A percentile compares a stretch with the other conserved stretches of the same genome.
Evolutionary conservation across 2,888 invertebrate species (phyloP).

Genomic region (Ophion slaviceki): DNA sequence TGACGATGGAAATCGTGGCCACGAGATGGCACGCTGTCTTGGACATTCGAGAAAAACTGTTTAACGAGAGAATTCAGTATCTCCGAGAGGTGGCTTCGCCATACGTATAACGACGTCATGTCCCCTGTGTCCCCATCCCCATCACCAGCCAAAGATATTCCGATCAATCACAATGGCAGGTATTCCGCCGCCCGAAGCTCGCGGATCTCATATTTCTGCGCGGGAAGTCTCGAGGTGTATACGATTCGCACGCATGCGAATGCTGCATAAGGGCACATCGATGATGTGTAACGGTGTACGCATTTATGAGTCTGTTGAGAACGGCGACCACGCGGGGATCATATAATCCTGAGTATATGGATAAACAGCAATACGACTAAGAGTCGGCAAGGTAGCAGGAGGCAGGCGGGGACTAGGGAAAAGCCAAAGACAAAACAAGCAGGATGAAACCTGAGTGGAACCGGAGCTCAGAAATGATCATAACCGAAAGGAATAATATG

Average conservation of each 20-base stretch:
- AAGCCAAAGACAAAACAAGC: conserved; percentile 21
- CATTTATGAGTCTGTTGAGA: background rate
- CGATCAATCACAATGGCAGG: too few relatives aligned
- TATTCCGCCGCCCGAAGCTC: too few relatives aligned
- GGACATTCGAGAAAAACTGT: too few relatives aligned
- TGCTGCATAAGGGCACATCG: background rate
- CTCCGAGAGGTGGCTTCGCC: too few relatives aligned
- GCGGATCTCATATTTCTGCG: too few relatives aligned
- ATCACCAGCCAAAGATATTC: too few relatives aligned
- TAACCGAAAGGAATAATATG: background rate
- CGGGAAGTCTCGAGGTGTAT: too few relatives aligned
- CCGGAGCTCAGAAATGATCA: conserved; percentile 5
- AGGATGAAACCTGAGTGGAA: conserved; percentile 5
- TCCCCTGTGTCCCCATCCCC: too few relatives aligned
- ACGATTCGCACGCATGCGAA: background rate
- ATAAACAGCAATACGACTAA: conserved; percentile 6
- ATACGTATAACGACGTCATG: too few relatives aligned
- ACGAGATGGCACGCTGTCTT: too few relatives aligned
- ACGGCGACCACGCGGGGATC: conserved; percentile 35
- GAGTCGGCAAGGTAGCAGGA: background rate
- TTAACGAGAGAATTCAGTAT: too few relatives aligned
- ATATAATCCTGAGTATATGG: conserved; percentile 16
- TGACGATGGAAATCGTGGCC: too few relatives aligned
- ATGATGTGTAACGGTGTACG: background rate
- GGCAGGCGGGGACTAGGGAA: background rate